phyloP scores from a whole-genome alignment of 2,113 vertebrate genomes.

The Acrocephalus arundinaceus region DNA sequence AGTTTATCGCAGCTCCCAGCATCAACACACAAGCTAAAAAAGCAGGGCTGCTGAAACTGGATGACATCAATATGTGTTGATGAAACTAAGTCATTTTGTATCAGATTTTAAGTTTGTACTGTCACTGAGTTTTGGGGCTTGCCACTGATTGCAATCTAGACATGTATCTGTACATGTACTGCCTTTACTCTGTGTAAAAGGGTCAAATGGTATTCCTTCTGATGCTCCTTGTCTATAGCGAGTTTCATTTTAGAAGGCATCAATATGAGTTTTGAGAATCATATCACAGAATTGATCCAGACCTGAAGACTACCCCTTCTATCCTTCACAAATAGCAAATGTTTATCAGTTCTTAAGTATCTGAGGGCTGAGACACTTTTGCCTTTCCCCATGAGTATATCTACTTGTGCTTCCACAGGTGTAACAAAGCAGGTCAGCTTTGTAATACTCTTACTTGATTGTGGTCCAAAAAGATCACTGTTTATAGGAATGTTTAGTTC shows the following conservation, averaged over 20 bases:
- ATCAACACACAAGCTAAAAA: not conserved
- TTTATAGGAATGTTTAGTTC: not conserved
- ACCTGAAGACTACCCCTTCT: not conserved
- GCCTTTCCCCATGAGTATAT: not conserved
- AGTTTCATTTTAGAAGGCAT: not conserved
- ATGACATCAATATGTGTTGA: not conserved
- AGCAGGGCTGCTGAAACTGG: not conserved
- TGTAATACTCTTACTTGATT: not conserved
- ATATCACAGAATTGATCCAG: not conserved
- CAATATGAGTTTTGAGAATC: not conserved
- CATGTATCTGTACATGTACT: not conserved
- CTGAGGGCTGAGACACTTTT: not conserved
- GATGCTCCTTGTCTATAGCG: not conserved
- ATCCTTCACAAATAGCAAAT: not conserved
- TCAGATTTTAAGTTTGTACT: not conserved
- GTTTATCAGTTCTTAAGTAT: not conserved
- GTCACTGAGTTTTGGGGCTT: not conserved
- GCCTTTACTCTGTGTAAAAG: not conserved
- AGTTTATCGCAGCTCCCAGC: rapidly evolving
- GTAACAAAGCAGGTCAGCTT: not conserved
- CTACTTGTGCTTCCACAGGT: not conserved
- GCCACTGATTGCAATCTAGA: not conserved
- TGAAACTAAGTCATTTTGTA: not conserved
- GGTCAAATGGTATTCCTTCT: not conserved
- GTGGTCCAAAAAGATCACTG: not conserved